Conservation (phyloP, 2,797 vertebrate genomes). For the Rhynchonycteris naso region DNA sequence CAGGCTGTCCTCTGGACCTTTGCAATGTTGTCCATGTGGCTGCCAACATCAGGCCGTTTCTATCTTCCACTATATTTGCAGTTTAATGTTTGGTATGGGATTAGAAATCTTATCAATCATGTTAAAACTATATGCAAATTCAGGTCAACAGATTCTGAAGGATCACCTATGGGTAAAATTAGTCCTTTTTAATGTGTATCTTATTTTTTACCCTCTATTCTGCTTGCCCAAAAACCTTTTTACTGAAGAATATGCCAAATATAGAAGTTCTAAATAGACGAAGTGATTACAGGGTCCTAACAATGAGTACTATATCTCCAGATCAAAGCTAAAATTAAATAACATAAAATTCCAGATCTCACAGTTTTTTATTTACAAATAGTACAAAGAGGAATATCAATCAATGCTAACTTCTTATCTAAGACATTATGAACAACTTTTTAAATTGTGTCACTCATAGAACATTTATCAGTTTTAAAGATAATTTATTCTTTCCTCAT, state of each 20-base stretch:
- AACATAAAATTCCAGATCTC: slow-evolving; percentile 7
- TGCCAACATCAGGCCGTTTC: not conserved
- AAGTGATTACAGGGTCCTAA: not conserved
- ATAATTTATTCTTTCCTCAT: slow-evolving; percentile 19
- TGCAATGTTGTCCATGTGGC: not conserved
- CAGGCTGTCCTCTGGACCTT: not conserved
- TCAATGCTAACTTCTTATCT: not conserved
- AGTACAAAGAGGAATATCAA: slow-evolving; percentile 26
- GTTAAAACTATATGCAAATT: not conserved
- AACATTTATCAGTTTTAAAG: not conserved
- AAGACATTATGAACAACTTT: not conserved
- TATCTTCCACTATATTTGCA: not conserved
- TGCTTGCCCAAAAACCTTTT: not conserved
- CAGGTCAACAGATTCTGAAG: not conserved
- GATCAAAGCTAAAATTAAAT: not conserved
- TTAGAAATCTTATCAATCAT: not conserved
- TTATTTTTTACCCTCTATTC: not conserved
- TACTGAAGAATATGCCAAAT: not conserved
- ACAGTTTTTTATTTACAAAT: slow-evolving; percentile 31
- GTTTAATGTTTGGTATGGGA: not conserved
- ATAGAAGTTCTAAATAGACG: not conserved
- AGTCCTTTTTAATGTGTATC: not conserved
- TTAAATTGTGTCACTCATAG: not conserved
- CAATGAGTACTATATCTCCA: not conserved
- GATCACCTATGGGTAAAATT: not conserved